A percentile compares a stretch with the other conserved stretches of the same genome.
Conservation (phyloP, 1,140 invertebrate species). For the Yoshiicerus persimilis region DNA sequence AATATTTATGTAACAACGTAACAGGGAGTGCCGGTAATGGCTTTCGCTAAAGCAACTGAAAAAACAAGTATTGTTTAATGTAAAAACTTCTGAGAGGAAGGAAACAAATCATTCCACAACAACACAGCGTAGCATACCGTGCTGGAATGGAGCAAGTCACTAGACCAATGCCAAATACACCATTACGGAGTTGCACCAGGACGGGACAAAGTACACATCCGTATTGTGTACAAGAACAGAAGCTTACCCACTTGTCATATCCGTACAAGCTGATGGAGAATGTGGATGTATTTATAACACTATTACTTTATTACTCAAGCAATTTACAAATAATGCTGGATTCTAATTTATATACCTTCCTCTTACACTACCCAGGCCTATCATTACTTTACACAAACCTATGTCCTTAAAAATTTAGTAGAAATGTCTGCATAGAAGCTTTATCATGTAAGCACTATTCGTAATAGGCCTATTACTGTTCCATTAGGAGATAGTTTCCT, state of each 20-base stretch:
- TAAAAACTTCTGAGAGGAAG: not conserved
- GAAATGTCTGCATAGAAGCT: no score
- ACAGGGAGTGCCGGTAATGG: constrained; percentile 8
- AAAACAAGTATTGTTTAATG: constrained; percentile 17
- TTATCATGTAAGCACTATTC: no score
- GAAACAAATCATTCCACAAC: constrained; percentile 4
- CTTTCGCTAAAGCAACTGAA: not conserved
- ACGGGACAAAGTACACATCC: not conserved
- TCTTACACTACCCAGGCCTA: not conserved
- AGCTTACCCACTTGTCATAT: not conserved
- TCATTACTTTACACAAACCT: not conserved
- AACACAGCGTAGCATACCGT: not conserved
- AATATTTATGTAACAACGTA: not conserved
- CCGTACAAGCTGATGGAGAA: no score
- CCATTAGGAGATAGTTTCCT: no score
- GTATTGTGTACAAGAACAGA: not conserved
- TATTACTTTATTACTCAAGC: not conserved
- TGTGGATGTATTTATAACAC: not conserved
- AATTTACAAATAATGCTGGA: not conserved
- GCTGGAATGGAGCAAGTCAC: not conserved
- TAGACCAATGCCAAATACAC: not conserved
- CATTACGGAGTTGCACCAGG: not conserved
- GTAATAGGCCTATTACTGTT: no score
- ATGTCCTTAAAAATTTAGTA: not conserved
- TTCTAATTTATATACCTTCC: no score